Evolutionary conservation across 2,113 vertebrate genomes (phyloP), one percentile per base, ranked within the genome.

Genomic region (Tricholaema leucomelas): DNA sequence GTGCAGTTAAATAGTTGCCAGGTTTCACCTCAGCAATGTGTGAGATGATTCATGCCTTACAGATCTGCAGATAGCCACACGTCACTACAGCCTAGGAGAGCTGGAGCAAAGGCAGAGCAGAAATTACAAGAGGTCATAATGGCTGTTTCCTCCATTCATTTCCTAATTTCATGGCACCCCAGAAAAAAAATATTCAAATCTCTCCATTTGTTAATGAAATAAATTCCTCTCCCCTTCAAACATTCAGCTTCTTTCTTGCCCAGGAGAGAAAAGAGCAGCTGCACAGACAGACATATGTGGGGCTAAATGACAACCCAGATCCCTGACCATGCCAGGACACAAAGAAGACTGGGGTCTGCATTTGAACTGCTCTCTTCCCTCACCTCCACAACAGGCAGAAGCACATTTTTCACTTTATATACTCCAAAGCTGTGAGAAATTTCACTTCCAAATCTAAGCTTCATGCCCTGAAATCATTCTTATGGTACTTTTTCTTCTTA

Each of bases 1-100:
- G 78, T 72, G 86, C 75, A 46, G 85, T 91, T 88, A 91, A 91
- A 71, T 16, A 90, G 74, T 91, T 93, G 93, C 91, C 95, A 95
- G 90, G 90, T 74, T 96, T 93, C 91, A 85, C 87, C 76, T 71
- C 80, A 0, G 78, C 72, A 69, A 60, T 40, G 71, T 92, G 93
- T 44, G 93, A 90, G 92, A 90, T 90, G 90, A 96, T 95, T 95
- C 95, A 88, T 89, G 27, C 69, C 84, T 48, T 36, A 19, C 15
- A 87, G 81, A 71, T 87, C 10, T 84, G 81, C 73, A 84, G 95
- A 93, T 74, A 95, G 85, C 80, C 42, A 54, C 70, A 16, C 1
- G 13, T 65, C 77, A 12, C 54, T 2, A 10, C 38, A 31, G 83
- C 24, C 73, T 48, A 2, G 6, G 63, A 63, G 40, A 81, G 69